phyloP scores from a whole-genome alignment of 2,797 vertebrate genomes.

The Ceryle rudis region DNA sequence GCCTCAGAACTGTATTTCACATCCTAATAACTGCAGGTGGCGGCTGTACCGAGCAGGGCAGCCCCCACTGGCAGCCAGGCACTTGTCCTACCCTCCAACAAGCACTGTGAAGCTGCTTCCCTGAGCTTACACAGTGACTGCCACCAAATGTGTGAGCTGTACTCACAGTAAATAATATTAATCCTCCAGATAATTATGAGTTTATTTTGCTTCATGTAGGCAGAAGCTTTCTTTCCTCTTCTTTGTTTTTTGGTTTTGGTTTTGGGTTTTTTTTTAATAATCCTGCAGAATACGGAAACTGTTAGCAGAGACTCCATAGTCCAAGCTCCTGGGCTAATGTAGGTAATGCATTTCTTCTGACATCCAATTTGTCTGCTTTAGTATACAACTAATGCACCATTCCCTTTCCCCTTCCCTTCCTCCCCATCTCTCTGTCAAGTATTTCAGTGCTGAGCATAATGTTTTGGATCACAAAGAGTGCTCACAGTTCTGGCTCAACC shows the following conservation, averaged over 20 bases:
- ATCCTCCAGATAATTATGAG: background rate
- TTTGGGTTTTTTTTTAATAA: background rate
- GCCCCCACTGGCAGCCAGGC: rapidly evolving
- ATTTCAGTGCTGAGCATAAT: background rate
- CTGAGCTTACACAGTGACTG: rapidly evolving
- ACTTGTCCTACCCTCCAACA: rapidly evolving
- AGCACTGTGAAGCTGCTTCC: background rate
- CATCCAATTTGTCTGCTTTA: background rate
- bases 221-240: background rate
- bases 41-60: rapidly evolving
- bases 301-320: background rate
- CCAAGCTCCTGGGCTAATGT: background rate
- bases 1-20: background rate
- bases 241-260: no score
- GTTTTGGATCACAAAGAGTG: background rate
- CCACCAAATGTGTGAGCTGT: background rate
- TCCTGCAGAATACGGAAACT: background rate
- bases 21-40: background rate
- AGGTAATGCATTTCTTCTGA: background rate
- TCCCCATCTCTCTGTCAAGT: background rate
- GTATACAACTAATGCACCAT: rapidly evolving
- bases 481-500: background rate
- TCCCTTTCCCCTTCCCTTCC: rapidly evolving
- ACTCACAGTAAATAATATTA: background rate
- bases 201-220: background rate